Evolutionary conservation across 1,140 invertebrate species (phyloP), one percentile per base, ranked within the genome.

Genomic region (Caenorhabditis briggsae): DNA sequence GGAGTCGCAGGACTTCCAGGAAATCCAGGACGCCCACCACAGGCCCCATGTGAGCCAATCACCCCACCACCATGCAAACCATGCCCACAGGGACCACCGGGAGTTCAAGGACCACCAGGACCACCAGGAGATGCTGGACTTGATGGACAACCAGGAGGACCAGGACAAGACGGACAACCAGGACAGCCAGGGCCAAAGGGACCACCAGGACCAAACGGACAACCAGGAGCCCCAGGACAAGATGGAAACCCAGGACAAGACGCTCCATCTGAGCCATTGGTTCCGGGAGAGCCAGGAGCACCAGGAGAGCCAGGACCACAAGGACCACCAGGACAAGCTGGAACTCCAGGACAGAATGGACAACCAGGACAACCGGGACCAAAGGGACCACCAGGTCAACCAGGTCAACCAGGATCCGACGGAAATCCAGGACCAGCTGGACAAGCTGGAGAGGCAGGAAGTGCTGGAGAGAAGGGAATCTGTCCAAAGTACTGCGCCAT

Each of bases 201-300:
- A 87, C 85, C 85, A 14, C 82, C 85, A 48, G 88, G 88, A 86
- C 41, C 48, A n/a, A 48, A 74, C 23, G 88, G 88, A 78, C 53
- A 87, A 43, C 82, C 88, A 55, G 88, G 88, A 70, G 88, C 88
- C 20, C 85, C 88, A 20, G 88, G 88, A 74, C 82, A 61, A 65
- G 56, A 78, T 84, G 70, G 70, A 50, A 78, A 78, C 18, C 88
- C 88, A 58, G 88, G 88, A 87, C 64, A 64, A 58, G 82, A 82
- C 46, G 88, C 88, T 33, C 85, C 59, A 43, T 82, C 59, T 6
- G 88, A 88, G 85, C 59, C 88, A 56, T 33, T 86, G 14, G 46
- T 82, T 53, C 88, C 88, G 48, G 87, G 87, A 85, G 83, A 56
- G 48, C 87, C 87, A 33, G 87, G 87, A 86, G 48, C 88, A 23